Conservation (phyloP, 1,140 invertebrate species). For the Danaus plexippus region DNA sequence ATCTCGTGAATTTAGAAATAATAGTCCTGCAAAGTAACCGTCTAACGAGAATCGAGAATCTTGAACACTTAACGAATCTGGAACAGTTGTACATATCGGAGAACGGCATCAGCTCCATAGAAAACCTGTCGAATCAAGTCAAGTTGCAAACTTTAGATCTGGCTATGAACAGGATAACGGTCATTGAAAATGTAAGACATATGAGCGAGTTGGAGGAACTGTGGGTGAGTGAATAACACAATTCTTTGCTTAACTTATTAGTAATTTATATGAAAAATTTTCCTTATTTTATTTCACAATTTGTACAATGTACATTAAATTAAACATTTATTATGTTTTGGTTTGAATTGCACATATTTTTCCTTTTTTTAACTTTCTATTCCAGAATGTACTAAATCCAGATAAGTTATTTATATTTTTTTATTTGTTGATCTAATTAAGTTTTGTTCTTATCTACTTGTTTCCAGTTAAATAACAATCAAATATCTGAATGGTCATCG, state of each 20-base stretch:
- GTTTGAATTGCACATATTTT: no score
- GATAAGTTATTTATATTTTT: no score
- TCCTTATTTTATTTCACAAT: no score
- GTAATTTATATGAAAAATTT: no score
- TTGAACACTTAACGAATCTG: conserved; percentile 81
- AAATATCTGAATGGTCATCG: conserved; percentile 88
- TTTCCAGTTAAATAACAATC: conserved; percentile 93
- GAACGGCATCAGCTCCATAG: conserved; percentile 88
- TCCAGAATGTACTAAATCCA: no score
- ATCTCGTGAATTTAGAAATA: conserved; percentile 83
- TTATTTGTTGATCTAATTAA: neutral
- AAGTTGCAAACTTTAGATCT: conserved; percentile 91
- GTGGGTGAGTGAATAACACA: conserved; percentile 80
- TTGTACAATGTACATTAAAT: no score
- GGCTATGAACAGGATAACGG: conserved; percentile 89
- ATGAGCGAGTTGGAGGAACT: conserved; percentile 88
- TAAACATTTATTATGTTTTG: no score
- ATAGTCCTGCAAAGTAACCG: conserved; percentile 95
- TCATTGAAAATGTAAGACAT: conserved; percentile 85
- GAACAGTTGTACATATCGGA: conserved; percentile 95
- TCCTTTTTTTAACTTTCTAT: no score
- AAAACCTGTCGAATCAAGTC: conserved; percentile 80
- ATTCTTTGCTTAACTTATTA: no score
- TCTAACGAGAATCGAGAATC: conserved; percentile 89
- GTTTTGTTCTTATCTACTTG: conserved; percentile 12